Base-by-base conservation (phyloP, 2,797 vertebrate genomes). In the Avahi laniger region DNA sequence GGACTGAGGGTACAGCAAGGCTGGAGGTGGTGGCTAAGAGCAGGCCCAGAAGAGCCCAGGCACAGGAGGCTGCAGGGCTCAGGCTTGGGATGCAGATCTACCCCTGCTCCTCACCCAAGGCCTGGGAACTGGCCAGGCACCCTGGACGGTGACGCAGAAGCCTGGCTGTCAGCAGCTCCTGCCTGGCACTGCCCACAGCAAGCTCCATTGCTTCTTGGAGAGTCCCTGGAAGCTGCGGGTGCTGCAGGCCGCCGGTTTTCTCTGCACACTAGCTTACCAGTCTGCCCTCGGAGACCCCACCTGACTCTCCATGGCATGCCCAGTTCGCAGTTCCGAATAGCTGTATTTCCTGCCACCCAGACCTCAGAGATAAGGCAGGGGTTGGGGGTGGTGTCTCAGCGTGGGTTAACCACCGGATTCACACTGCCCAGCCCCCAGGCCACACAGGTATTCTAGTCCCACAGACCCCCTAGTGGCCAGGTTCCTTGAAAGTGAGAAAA, bases 101-200 rank as follows among this genome's bases (percentile, higher is more conserved):
- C 67, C 89, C 50, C 20, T 7, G 33, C n/a, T 48, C 81, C 78
- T 75, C 38, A 50, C 20, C 28, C 52, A 83, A 90, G 63, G 81
- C 90, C 88, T 86, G 82, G 92, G 93, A 96, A 93, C 91, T 93
- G 90, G 93, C 95, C 94, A 82, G 73, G 59, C 50, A 91, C 82
- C 90, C 85, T 61, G 81, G 43, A 89, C 57, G 82, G 88, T 97
- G 96, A 97, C 95, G 96, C 91, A 97, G 96, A 97, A 96, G 95
- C 90, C 85, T 63, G 80, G 38, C 84, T 80, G 88, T 94, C 84
- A 88, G 94, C 75, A 69, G 88, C 88, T 88, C 94, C 92, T 78
- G 73, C 86, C 87, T 79, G 61, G 92, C 87, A 80, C 72, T 92
- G 80, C 57, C 87, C 78, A 70, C 87, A 41, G 14, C 12, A 24